Base-by-base conservation (phyloP, 2,888 invertebrate genomes). In the Lysandra coridon region DNA sequence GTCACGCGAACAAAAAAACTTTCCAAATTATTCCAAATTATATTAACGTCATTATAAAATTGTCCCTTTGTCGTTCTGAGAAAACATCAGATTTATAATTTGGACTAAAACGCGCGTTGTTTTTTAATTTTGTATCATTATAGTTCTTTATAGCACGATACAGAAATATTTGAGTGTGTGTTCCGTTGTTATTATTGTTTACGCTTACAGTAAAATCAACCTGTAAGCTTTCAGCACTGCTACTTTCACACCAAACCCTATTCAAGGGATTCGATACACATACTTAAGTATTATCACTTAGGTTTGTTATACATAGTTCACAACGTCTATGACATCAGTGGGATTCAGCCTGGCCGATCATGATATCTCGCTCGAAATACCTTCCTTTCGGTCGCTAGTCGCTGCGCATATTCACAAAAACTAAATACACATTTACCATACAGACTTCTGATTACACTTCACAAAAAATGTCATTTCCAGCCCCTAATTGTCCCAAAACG, bases 1-100 rank as follows among this genome's bases (percentile, higher is more conserved):
- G 90, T 89, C 86, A 85, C 85, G 84, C 83, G 82, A 91, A 69
- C 69, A 69, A 69, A 69, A 69, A 69, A 69, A 69, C 69, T 69
- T 69, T 37, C 69, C 69, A 69, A 69, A 37, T 37, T 69, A 69
- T 69, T 69, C 5, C 33, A 69, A 69, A 69, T 37, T 69, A 69
- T 69, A 69, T 37, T 69, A 69, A 69, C 69, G 69, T 69, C 69
- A 69, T 69, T 69, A 69, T 69, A 37, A 69, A 69, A 69, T 69
- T 69, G 69, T 69, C 69, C 33, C 17, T 69, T 69, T 33, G 69
- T 37, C 69, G 12, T 69, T 69, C 37, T 37, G 33, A 69, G 37
- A 69, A 69, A 69, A 69, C 14, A 69, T 12, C 1, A 14, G 33
- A 69, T 69, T 23, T 4, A 69, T 69, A 14, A 33, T 37, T 69